phyloP scores from a whole-genome alignment of 2,113 vertebrate genomes.

The Myodes glareolus region DNA sequence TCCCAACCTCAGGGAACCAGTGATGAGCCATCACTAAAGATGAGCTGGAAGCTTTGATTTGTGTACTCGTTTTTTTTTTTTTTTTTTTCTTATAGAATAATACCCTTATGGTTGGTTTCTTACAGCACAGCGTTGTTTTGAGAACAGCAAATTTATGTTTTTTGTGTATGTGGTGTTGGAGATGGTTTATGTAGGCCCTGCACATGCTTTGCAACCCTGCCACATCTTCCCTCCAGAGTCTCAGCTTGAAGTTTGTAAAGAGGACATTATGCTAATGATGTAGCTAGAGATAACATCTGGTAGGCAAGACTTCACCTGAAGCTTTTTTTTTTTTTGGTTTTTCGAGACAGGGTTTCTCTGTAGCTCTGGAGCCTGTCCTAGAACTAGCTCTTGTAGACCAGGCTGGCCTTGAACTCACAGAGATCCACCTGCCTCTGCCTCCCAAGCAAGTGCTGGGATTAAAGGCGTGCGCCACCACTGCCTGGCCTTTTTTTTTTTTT shows the following conservation, averaged over 20 bases:
- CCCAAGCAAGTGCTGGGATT: no score
- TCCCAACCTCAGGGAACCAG: not conserved
- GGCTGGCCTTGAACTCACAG: no score
- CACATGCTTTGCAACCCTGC: no score
- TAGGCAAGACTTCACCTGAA: not conserved
- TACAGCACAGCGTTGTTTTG: not conserved
- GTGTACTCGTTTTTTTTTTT: constrained; percentile 27
- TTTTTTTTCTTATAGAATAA: not conserved
- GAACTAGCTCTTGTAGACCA: no score
- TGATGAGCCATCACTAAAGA: not conserved
- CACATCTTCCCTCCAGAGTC: not conserved
- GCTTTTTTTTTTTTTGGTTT: no score
- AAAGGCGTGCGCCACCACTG: no score
- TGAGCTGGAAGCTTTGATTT: not conserved
- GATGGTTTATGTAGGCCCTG: no score
- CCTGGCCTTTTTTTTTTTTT: not conserved
- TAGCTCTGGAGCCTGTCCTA: no score
- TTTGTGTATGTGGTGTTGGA: not conserved
- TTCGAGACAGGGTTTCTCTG: no score
- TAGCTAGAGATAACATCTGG: not conserved
- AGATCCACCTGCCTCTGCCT: no score
- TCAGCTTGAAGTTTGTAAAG: not conserved
- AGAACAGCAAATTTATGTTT: not conserved
- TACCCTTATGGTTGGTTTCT: not conserved
- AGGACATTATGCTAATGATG: constrained; percentile 32